A percentile compares a stretch with the other conserved stretches of the same genome.
These are phyloP conservation scores for Nerophis lumbriciformis DNA, from an alignment of 2,113 vertebrate genomes.

Conservation along the genomic window DNA sequence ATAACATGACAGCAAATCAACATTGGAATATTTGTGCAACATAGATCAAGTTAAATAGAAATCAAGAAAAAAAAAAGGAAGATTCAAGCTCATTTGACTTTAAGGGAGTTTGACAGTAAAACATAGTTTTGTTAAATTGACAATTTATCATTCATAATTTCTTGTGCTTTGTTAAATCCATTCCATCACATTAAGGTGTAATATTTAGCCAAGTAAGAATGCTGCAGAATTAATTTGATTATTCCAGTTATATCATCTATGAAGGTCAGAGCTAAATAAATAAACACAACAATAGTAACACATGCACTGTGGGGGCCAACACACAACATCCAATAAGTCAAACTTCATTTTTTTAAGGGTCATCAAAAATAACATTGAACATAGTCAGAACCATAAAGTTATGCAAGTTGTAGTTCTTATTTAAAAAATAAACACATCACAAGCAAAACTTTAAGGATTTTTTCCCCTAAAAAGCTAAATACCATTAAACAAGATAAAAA, in stretches of 20 bases:
- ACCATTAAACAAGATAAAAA: too few relatives aligned
- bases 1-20: neutral
- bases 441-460: too few relatives aligned
- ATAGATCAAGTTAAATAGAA: neutral
- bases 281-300: conserved; percentile 15
- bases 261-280: neutral
- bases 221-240: neutral
- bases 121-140: neutral
- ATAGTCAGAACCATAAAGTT: conserved; percentile 12
- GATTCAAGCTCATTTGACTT: neutral
- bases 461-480: too few relatives aligned
- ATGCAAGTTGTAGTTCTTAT: too few relatives aligned
- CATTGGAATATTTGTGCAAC: neutral
- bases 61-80: too few relatives aligned
- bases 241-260: neutral
- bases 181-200: neutral
- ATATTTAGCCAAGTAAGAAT: neutral
- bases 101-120: neutral
- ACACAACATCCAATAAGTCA: conserved; percentile 14
- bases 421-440: too few relatives aligned
- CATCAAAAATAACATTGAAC: neutral
- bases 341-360: neutral
- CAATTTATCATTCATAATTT: neutral
- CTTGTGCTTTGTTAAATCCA: neutral
- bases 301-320: conserved; percentile 54